These are phyloP conservation scores for Otus sunia DNA, from an alignment of 2,113 vertebrate genomes.

Conservation along the genomic window DNA sequence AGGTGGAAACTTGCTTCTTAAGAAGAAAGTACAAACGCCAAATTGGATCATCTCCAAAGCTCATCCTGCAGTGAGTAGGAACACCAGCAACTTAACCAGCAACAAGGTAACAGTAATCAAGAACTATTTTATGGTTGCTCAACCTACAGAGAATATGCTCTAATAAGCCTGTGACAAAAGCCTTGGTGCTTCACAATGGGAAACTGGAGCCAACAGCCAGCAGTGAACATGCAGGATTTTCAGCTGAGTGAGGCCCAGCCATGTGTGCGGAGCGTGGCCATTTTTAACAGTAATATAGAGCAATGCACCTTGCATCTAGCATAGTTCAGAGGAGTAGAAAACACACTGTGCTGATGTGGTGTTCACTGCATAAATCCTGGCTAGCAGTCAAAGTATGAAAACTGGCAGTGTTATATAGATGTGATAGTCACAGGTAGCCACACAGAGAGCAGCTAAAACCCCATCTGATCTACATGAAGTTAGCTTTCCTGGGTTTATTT, in stretches of 20 bases:
- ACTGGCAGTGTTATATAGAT: rapidly evolving
- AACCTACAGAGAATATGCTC: background rate
- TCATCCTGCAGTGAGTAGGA: background rate
- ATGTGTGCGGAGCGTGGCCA: background rate
- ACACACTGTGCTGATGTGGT: background rate
- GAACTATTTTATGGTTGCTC: background rate
- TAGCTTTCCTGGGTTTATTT: background rate
- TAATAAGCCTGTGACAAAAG: background rate
- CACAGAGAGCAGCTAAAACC: background rate
- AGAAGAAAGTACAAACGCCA: background rate
- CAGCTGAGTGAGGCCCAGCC: rapidly evolving
- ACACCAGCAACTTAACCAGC: background rate
- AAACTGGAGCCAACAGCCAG: background rate
- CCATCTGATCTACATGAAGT: background rate
- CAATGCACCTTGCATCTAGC: background rate
- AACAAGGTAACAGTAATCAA: background rate
- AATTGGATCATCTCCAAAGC: background rate
- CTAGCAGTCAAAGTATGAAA: background rate
- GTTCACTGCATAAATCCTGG: background rate
- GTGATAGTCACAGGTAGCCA: background rate
- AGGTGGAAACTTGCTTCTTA: background rate
- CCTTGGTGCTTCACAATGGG: background rate
- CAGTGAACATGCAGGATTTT: background rate
- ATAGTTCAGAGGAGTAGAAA: background rate
- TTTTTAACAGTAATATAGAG: background rate